Conservation (phyloP, 2,888 invertebrate species). For the Cheilosia urbana region DNA sequence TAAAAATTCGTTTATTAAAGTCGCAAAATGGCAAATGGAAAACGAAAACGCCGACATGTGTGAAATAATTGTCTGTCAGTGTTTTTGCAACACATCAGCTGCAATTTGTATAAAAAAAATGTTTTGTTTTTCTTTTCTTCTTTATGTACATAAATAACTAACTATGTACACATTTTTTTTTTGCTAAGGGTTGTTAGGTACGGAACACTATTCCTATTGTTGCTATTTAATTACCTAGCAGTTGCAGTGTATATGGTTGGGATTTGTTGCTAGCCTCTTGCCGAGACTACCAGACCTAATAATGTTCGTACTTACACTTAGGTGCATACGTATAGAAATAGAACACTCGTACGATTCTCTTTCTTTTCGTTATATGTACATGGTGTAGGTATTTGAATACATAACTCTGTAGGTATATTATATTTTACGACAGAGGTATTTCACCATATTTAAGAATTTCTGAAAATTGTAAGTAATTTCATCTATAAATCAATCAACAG, state of each 20-base stretch:
- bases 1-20: slow-evolving; percentile 9
- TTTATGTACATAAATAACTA: neutral
- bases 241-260: neutral
- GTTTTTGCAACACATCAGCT: slow-evolving; percentile 50
- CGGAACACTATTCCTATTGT: neutral
- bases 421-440: no score
- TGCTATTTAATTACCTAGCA: slow-evolving; percentile 19
- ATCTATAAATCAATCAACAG: no score
- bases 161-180: neutral
- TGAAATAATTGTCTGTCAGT: slow-evolving; percentile 28
- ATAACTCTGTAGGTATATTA: no score
- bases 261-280: slow-evolving; percentile 1
- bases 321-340: neutral
- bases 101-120: slow-evolving; percentile 10
- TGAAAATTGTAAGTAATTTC: no score
- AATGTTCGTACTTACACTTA: no score
- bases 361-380: neutral
- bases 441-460: no score
- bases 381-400: no score
- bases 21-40: slow-evolving; percentile 11
- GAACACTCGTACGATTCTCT: slow-evolving; percentile 8
- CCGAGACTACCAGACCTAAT: neutral
- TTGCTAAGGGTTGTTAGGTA: slow-evolving; percentile 14
- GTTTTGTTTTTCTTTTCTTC: slow-evolving; percentile 6
- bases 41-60: slow-evolving; percentile 47